Conservation (phyloP, 2,113 vertebrate genomes). For the Pseudorectes ferrugineus region DNA sequence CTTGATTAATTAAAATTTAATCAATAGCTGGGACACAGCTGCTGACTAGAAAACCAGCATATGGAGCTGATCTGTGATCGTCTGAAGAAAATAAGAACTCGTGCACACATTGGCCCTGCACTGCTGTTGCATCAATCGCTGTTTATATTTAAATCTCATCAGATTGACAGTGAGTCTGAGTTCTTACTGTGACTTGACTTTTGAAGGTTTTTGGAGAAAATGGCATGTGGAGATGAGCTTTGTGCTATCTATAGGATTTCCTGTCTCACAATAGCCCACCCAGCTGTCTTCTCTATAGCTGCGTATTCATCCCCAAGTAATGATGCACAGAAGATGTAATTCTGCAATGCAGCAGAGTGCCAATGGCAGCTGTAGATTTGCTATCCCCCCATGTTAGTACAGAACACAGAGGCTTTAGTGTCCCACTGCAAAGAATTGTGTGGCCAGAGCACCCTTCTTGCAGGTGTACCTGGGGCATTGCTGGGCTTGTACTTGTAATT, state of each 20-base stretch:
- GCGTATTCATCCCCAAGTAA: not conserved
- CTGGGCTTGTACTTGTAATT: not conserved
- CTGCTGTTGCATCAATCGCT: not conserved
- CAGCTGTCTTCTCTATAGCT: slow-evolving; percentile 33
- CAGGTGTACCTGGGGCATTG: not conserved
- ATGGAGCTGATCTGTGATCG: not conserved
- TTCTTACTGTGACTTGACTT: not conserved
- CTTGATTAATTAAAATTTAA: slow-evolving; percentile 15
- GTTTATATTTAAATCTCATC: not conserved
- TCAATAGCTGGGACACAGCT: slow-evolving; percentile 24
- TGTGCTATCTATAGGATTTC: slow-evolving; percentile 42
- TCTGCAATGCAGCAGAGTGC: not conserved
- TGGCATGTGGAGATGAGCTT: not conserved
- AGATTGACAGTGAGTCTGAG: not conserved
- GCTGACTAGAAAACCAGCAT: slow-evolving; percentile 9
- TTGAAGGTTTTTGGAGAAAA: not conserved
- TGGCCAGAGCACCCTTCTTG: not conserved
- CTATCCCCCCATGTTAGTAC: not conserved
- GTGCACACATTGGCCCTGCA: not conserved
- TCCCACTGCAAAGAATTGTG: not conserved
- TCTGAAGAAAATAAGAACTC: not conserved
- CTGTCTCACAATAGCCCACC: slow-evolving; percentile 17
- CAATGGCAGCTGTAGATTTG: not conserved
- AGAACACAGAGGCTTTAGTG: not conserved
- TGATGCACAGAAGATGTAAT: not conserved